Base-by-base conservation (phyloP, 1,140 invertebrate genomes). In the Pararge aegeria region DNA sequence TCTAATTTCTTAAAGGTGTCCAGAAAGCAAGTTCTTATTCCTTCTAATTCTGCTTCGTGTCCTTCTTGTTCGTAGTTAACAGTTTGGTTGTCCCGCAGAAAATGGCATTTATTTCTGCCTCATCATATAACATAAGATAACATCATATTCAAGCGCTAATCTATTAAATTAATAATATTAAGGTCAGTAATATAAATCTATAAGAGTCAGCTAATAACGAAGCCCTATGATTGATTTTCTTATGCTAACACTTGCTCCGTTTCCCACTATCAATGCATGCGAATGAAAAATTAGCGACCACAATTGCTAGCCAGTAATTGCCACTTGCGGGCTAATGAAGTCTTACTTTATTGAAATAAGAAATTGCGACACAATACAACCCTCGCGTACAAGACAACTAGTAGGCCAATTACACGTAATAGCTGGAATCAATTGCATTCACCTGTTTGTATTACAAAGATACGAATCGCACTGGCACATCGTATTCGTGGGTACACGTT, bases 291-390 rank as follows among this genome's bases (percentile, higher is more conserved):
- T 66, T 64, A 61, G 48, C 66, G 68, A 60, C 64, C 65, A 60
- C 67, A 60, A 66, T 61, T 67, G 67, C 64, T 68, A 37, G 60
- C 54, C 55, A 52, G 68, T 83, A 87, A 84, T 80, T 82, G 66
- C 66, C 62, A 61, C 64, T 71, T 55, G 63, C 61, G 30, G 66
- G 57, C 66, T 83, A 85, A 83, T 82, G 71, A 79, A 78, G 68
- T 66, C 74, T 70, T 72, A 66, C 71, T 77, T 78, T 87, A 87
- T 83, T 84, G 75, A 71, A 80, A 83, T 75, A 87, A 84, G 75
- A 82, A 84, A 81, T 83, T 74, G 75, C 75, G 70, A 82, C 67
- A 75, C 24, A 24, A 24, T 63, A 74, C 75, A 69, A 71, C 69
- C 79, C 78, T 69, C 56, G 38, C 64, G 46, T 61, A 61, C 56